A percentile compares a stretch with the other conserved stretches of the same genome.
phyloP scores from a whole-genome alignment of 2,888 invertebrate species.

The Clunio marinus region DNA sequence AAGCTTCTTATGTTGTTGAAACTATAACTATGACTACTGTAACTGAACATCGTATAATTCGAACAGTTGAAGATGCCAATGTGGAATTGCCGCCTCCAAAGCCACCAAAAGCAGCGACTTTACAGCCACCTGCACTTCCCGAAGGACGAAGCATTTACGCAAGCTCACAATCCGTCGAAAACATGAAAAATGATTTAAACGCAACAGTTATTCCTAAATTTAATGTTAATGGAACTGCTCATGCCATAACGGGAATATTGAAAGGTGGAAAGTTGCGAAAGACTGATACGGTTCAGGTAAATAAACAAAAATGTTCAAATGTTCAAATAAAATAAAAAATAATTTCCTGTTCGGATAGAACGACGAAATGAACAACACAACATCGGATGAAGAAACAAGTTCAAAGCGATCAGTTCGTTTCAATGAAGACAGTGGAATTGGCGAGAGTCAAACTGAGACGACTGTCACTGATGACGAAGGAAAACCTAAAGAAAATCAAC shows the following conservation, averaged over 20 bases:
- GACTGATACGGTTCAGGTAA: slow-evolving; percentile 56
- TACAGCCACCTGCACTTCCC: slow-evolving; percentile 24
- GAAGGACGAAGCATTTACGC: slow-evolving; percentile 26
- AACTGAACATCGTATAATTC: slow-evolving; percentile 60
- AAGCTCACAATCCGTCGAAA: slow-evolving; percentile 35
- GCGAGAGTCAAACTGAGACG: slow-evolving; percentile 45
- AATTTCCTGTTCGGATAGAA: slow-evolving; percentile 40
- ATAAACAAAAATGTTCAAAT: slow-evolving; percentile 31
- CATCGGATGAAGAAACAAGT: slow-evolving; percentile 54
- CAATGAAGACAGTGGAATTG: slow-evolving; percentile 45
- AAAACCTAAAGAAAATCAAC: slow-evolving; percentile 46
- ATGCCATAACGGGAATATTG: slow-evolving; percentile 62
- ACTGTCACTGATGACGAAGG: slow-evolving; percentile 45
- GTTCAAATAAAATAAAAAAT: not conserved
- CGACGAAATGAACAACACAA: slow-evolving; percentile 49
- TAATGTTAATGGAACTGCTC: slow-evolving; percentile 32
- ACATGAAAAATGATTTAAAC: slow-evolving; percentile 38
- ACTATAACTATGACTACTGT: slow-evolving; percentile 66
- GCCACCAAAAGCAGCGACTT: slow-evolving; percentile 26
- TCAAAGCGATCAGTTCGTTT: slow-evolving; percentile 64
- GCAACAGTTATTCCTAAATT: slow-evolving; percentile 38
- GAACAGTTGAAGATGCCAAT: slow-evolving; percentile 51
- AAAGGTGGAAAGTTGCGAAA: slow-evolving; percentile 77
- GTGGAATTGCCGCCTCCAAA: slow-evolving; percentile 29
- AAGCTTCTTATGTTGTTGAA: slow-evolving; percentile 58